Percentiles rank a stretch among this genome's conserved stretches.
Conservation (phyloP, 37 sponge, comb jelly and placozoan species). For the Aphrocallistes beatrix region DNA sequence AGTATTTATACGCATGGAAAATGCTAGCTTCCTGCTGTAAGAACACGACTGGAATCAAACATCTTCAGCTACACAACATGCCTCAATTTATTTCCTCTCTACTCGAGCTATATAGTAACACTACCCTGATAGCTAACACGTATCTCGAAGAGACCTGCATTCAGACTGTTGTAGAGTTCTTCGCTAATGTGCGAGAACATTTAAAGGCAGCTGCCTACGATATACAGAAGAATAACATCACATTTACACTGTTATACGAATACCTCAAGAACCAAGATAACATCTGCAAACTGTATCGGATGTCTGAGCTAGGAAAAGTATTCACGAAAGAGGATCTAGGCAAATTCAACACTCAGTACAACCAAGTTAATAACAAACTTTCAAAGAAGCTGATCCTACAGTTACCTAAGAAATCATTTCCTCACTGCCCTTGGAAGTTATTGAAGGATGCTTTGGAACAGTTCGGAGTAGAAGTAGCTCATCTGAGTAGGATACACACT, state of each 20-base stretch:
- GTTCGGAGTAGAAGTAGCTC: not conserved
- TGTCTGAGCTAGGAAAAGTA: not conserved
- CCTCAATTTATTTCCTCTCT: not conserved
- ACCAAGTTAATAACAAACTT: not conserved
- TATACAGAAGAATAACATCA: constrained; percentile 15
- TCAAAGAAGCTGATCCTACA: not conserved
- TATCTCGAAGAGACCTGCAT: not conserved
- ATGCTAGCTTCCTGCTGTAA: not conserved
- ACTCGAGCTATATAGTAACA: not conserved
- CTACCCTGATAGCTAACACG: not conserved
- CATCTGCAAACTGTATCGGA: not conserved
- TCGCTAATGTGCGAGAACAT: not conserved
- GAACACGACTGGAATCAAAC: constrained; percentile 8
- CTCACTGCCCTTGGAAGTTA: not conserved
- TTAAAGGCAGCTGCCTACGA: not conserved
- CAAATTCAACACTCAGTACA: not conserved
- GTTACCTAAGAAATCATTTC: not conserved
- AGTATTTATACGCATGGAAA: not conserved
- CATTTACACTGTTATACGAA: not conserved
- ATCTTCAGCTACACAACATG: constrained; percentile 12
- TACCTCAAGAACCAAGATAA: not conserved
- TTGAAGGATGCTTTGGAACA: not conserved
- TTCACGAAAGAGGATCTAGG: constrained; percentile 18
- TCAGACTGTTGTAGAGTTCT: not conserved
- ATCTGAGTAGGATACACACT: not conserved